A percentile compares a stretch with the other conserved stretches of the same genome.
phyloP scores from a whole-genome alignment of 2,888 invertebrate species.

The Troides helena region DNA sequence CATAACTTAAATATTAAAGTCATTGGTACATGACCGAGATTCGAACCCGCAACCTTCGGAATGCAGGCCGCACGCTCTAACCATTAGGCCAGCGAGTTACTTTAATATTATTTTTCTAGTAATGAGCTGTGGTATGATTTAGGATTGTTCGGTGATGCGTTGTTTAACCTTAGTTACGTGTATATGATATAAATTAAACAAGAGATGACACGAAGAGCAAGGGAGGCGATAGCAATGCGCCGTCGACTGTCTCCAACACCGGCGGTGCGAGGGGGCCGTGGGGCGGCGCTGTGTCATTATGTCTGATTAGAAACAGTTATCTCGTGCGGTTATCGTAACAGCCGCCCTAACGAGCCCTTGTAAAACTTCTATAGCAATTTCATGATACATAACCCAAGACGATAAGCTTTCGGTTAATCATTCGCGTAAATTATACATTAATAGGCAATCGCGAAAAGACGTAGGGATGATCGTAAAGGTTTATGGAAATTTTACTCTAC shows the following conservation, averaged over 20 bases:
- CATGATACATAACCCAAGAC: conserved; percentile 61
- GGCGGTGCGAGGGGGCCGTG: conserved; percentile 32
- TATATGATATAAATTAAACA: conserved; percentile 42
- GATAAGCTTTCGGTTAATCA: conserved; percentile 65
- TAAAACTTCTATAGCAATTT: conserved; percentile 70
- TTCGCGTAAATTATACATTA: conserved; percentile 55
- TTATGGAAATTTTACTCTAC: conserved; percentile 21
- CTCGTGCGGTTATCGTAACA: conserved; percentile 73
- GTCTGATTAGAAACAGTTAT: conserved; percentile 77
- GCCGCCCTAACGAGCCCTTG: conserved; percentile 70
- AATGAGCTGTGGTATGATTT: too few relatives aligned
- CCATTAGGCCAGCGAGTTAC: too few relatives aligned
- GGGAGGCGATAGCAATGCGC: conserved; percentile 19
- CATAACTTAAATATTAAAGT: too few relatives aligned
- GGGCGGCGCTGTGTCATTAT: conserved; percentile 58
- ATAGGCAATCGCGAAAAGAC: conserved; percentile 33
- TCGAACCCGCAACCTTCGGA: too few relatives aligned
- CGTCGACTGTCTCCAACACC: conserved; percentile 22
- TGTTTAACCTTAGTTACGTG: background rate
- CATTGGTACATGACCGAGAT: too few relatives aligned
- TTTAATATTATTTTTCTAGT: too few relatives aligned
- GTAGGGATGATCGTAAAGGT: conserved; percentile 23
- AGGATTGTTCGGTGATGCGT: background rate
- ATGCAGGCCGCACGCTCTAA: too few relatives aligned
- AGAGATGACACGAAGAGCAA: conserved; percentile 44